Evolutionary conservation across 1,140 invertebrate genomes (phyloP), one percentile per base, ranked within the genome.

Genomic region (Proales similis): DNA sequence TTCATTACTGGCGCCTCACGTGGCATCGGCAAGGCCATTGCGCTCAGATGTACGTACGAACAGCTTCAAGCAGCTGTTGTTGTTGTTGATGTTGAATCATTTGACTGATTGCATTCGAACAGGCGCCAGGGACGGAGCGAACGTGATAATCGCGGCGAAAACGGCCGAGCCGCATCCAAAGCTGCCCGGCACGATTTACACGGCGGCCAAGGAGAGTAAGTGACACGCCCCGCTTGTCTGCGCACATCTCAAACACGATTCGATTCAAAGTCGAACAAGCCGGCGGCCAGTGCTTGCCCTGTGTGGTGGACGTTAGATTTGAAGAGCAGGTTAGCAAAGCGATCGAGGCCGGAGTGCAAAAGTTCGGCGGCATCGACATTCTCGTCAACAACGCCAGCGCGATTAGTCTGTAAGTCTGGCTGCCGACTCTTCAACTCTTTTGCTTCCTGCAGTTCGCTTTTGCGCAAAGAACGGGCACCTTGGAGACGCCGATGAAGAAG

Each of bases 11-110:
- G 94, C 24, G 93, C 89, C 12, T 95, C 90, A 64, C 80, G 94
- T 66, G 94, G 94, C 42, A 99, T 99, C 71, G 94, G 94, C 4
- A 93, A 95, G 76, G 87, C 84, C 33, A 97, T 98, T 67, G 94
- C 91, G 7, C 70, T 97, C 12, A 11, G 61, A 4, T 48, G n/a
- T n/a, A n/a, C n/a, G n/a, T n/a, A n/a, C n/a, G n/a, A n/a, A n/a
- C n/a, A n/a, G n/a, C n/a, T n/a, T n/a, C n/a, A n/a, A n/a, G n/a
- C 29, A 94, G 92, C 79, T 85, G 48, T 49, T 7, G 7, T 14
- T 19, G 9, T 7, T 6, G 9, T 12, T 46, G 7, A 12, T 29
- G 48, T 14, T 9, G 7, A 20, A 7, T 46, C 7, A 49, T 6
- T 24, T 85, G 2, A 88, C 89, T 0, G 83, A 82, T 14, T 27